Percentiles rank a stretch among this genome's conserved stretches.
These are phyloP conservation scores for Hesperophylax magnus DNA, from an alignment of 1,140 invertebrate genomes.

Conservation along the genomic window DNA sequence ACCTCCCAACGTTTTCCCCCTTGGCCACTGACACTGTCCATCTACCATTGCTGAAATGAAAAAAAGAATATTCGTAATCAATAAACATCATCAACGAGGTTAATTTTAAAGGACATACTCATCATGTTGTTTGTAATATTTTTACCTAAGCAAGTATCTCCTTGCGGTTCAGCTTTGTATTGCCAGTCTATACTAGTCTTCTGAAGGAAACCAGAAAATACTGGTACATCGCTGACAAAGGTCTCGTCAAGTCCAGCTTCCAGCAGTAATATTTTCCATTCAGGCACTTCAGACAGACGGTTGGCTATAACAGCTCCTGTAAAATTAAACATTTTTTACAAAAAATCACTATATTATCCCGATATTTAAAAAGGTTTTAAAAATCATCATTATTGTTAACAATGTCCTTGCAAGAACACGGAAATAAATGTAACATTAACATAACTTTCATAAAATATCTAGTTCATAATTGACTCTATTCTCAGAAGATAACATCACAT, in stretches of 20 bases:
- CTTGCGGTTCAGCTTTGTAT: constrained; percentile 92
- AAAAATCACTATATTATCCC: too few species aligned
- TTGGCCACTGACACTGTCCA: constrained; percentile 86
- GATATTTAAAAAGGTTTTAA: too few species aligned
- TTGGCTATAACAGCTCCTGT: constrained; percentile 86
- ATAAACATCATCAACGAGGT: too few species aligned
- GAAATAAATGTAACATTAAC: too few species aligned
- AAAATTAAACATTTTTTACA: not conserved
- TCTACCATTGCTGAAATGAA: constrained; percentile 71
- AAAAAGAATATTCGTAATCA: too few species aligned
- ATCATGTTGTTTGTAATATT: too few species aligned
- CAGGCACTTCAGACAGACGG: constrained; percentile 83
- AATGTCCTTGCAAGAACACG: too few species aligned
- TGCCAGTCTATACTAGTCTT: constrained; percentile 92
- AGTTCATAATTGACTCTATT: too few species aligned
- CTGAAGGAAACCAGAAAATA: constrained; percentile 89
- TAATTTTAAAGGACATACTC: too few species aligned
- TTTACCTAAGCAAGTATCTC: constrained; percentile 80
- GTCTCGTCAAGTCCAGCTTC: constrained; percentile 95
- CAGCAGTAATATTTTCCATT: constrained; percentile 85
- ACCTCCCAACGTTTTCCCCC: constrained; percentile 90
- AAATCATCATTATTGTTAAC: too few species aligned
- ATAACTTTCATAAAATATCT: too few species aligned
- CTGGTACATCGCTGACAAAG: constrained; percentile 91
- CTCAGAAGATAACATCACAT: too few species aligned